Evolutionary conservation across 2,797 vertebrate species (phyloP).

Genomic region (Neosilurus mollespiculum): DNA sequence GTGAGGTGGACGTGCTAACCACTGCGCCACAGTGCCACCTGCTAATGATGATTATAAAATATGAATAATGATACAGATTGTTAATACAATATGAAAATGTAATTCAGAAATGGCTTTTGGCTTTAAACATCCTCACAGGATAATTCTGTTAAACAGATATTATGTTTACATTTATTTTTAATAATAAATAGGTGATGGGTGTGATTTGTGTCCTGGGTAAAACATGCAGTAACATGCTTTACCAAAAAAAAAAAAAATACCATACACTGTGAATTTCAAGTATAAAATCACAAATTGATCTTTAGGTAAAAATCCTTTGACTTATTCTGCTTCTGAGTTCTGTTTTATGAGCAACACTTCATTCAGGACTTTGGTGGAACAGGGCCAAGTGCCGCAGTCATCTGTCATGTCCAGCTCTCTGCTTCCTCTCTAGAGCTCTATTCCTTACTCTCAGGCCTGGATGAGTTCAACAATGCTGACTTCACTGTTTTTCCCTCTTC

Average conservation of each 20-base stretch:
- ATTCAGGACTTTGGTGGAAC: conserved; percentile 13
- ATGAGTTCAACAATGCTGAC: conserved; percentile 15
- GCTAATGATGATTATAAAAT: no score
- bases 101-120: neutral
- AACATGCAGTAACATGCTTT: conserved; percentile 1
- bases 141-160: neutral
- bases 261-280: neutral
- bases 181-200: neutral
- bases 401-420: conserved; percentile 28
- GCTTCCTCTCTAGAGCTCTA: conserved; percentile 29
- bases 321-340: conserved; percentile 4
- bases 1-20: no score
- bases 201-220: neutral
- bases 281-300: neutral
- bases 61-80: neutral
- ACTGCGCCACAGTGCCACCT: no score
- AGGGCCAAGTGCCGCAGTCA: conserved; percentile 39
- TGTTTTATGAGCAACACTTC: conserved; percentile 15
- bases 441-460: conserved; percentile 29
- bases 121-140: neutral
- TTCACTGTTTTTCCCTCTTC: neutral
- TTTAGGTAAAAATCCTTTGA: neutral
- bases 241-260: neutral
- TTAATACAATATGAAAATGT: neutral
- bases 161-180: neutral